Base-by-base conservation (phyloP, 1,140 invertebrate species). In the Adoxophyes honmai region DNA sequence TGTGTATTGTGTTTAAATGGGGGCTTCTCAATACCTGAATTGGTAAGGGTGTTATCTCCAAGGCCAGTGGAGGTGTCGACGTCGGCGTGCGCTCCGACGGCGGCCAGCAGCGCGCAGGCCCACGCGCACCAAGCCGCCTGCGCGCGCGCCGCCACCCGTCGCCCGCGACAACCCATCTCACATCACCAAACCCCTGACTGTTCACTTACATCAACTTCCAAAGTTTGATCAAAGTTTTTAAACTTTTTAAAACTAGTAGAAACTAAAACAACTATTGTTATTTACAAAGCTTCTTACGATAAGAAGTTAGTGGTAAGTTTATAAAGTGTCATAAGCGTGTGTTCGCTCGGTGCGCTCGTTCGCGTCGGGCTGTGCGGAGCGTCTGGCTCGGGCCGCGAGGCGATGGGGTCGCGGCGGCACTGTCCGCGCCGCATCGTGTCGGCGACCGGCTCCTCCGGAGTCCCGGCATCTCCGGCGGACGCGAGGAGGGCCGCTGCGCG, bases 401-500 rank as follows among this genome's bases (percentile, higher is more conserved):
- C 69, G 59, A 73, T 77, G 74, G 64, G 66, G 71, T 85, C 78
- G 78, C 73, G 73, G 64, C 67, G 66, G 69, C 65, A 86, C 82
- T 84, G 81, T 73, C 78, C 60, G 79, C 74, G 70, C 67, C 75
- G 73, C 80, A 81, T 81, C 72, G 76, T 70, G 71, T 59, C 68
- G 74, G 75, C 81, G 81, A 73, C 80, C 78, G 78, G 78, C 85
- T 78, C 63, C 80, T 73, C 35, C 77, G 77, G 68, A 81, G 75
- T 83, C 75, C 62, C 73, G 59, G 66, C 67, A 66, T 72, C 72
- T 78, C 81, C 79, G 64, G 68, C 73, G 60, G 64, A 60, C 67
- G 42, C 74, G 70, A 85, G 83, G 85, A 82, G 83, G 81, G 80
- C 72, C 77, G 44, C 55, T 86, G 85, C 85, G 85, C 83, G 78